Conservation (phyloP, 2,113 vertebrate genomes). For the Pagrus major region DNA sequence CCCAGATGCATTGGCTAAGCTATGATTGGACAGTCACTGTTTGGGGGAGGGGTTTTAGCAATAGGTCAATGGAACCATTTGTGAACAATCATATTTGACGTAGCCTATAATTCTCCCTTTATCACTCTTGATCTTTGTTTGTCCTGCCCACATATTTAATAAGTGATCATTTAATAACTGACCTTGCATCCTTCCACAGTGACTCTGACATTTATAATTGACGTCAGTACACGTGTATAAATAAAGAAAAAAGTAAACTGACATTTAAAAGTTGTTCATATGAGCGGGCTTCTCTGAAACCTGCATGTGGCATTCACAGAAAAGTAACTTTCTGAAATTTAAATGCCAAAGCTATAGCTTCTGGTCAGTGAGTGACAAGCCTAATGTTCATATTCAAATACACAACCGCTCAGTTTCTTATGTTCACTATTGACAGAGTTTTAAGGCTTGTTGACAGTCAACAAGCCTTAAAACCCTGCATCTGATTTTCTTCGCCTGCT, state of each 20-base stretch:
- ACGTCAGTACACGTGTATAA: background rate
- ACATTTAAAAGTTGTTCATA: constrained; percentile 32
- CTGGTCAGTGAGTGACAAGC: constrained; percentile 3
- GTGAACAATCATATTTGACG: background rate
- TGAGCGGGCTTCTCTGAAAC: background rate
- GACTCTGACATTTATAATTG: constrained; percentile 29
- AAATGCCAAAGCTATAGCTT: constrained; percentile 51
- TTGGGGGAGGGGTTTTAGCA: background rate
- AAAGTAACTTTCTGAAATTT: constrained; percentile 5
- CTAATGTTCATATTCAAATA: constrained; percentile 1
- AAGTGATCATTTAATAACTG: background rate
- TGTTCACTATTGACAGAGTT: no score
- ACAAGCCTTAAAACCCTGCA: constrained; percentile 13
- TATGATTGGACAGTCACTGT: background rate
- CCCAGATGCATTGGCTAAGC: background rate
- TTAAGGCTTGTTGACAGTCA: no score
- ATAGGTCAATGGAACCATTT: background rate
- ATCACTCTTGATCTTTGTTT: background rate
- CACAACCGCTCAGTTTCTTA: background rate
- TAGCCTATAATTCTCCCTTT: background rate
- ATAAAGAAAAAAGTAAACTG: constrained; percentile 19
- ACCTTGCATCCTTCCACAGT: background rate
- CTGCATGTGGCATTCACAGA: constrained; percentile 2
- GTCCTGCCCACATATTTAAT: background rate
- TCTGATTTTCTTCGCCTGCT: constrained; percentile 21